Conservation (phyloP, 2,888 invertebrate species). For the Dugesia japonica region DNA sequence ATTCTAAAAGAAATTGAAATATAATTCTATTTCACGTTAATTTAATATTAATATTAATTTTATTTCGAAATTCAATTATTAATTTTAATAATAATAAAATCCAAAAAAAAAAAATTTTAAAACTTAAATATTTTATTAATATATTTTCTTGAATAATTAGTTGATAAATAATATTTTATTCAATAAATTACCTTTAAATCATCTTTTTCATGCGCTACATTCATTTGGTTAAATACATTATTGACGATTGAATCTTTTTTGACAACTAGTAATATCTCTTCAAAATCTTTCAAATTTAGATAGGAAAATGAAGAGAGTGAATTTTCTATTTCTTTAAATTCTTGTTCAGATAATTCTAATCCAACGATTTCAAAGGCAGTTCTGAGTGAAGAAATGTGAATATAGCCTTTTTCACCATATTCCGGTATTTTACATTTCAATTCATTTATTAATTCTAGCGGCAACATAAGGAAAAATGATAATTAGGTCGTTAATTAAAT, state of each 20-base stretch:
- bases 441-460: background rate
- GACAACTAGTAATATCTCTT: background rate
- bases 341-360: background rate
- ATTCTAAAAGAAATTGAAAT: no score
- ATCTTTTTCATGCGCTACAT: background rate
- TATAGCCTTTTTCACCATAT: background rate
- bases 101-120: no score
- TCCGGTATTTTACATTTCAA: background rate
- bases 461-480: constrained; percentile 1
- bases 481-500: constrained; percentile 15
- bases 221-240: background rate
- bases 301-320: background rate
- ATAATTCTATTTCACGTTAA: no score
- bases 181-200: background rate
- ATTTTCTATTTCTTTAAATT: background rate
- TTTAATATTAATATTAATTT: no score
- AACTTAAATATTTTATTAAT: no score
- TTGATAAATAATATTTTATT: no score
- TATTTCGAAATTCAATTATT: no score
- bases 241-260: background rate
- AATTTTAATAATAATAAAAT: no score
- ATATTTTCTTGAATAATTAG: no score
- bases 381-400: background rate
- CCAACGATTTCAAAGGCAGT: constrained; percentile 4
- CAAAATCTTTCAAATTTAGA: background rate